phyloP scores from a whole-genome alignment of 2,797 vertebrate species.

The Coilia nasus region DNA sequence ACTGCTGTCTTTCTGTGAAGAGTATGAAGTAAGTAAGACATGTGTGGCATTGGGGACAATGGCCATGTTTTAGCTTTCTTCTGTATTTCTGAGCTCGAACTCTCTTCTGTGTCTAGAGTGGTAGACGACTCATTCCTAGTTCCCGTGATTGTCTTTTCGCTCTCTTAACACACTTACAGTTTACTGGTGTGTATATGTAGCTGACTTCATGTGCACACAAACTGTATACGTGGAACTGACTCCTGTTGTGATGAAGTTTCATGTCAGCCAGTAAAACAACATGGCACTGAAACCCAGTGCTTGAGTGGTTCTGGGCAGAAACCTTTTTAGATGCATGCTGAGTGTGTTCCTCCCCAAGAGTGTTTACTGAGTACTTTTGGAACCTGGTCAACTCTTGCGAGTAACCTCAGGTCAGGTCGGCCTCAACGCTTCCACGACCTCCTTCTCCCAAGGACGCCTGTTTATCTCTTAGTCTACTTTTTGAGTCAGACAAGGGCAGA shows the following conservation, averaged over 20 bases:
- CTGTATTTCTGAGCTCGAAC: neutral
- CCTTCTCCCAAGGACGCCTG: neutral
- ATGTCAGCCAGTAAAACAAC: neutral
- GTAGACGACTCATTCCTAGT: neutral
- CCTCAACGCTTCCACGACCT: neutral
- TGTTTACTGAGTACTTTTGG: constrained; percentile 15
- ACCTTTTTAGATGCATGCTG: neutral
- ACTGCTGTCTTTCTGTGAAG: neutral
- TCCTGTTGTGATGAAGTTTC: neutral
- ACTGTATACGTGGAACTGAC: neutral
- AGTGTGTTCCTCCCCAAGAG: neutral
- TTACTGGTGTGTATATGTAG: too few species aligned
- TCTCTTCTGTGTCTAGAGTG: neutral
- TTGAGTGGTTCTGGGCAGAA: neutral
- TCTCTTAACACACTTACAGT: neutral
- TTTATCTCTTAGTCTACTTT: constrained; percentile 9
- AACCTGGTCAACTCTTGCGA: constrained; percentile 13
- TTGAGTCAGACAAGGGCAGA: constrained; percentile 17
- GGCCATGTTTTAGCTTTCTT: neutral
- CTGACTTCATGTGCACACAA: too few species aligned
- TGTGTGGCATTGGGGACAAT: neutral
- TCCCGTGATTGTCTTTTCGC: neutral
- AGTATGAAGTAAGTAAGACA: neutral
- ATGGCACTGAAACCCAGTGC: neutral
- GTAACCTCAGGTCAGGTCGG: constrained; percentile 8